These are phyloP conservation scores for Branchipolynoe longqiensis DNA, from an alignment of 2,888 invertebrate species.

Conservation along the genomic window DNA sequence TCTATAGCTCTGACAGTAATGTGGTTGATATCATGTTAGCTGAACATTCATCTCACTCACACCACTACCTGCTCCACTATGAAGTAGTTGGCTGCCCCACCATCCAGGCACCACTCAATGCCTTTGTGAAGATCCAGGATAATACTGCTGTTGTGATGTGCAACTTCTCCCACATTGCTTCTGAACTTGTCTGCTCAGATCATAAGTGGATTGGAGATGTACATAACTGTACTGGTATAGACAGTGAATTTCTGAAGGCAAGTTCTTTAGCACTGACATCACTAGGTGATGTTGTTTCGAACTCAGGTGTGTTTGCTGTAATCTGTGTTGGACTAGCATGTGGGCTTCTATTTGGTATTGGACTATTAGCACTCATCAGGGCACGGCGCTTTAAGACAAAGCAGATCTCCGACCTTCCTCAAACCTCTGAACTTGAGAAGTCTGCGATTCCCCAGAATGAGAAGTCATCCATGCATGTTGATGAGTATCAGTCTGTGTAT, in stretches of 20 bases:
- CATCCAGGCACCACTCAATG: constrained; percentile 4
- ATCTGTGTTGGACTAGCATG: constrained; percentile 65
- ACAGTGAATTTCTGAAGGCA: neutral
- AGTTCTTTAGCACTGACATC: neutral
- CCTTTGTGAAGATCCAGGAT: neutral
- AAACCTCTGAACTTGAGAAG: neutral
- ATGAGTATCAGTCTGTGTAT: neutral
- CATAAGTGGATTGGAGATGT: constrained; percentile 44
- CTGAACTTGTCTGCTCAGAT: constrained; percentile 17
- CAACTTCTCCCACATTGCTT: constrained; percentile 1
- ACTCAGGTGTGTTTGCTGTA: constrained; percentile 64
- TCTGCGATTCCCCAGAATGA: neutral
- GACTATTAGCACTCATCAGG: constrained; percentile 61
- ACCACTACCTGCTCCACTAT: constrained; percentile 29
- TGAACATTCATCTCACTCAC: neutral
- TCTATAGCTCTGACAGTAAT: constrained; percentile 19
- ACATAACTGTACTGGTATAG: constrained; percentile 15
- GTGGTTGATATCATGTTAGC: constrained; percentile 26
- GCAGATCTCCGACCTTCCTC: no score
- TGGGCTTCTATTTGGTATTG: constrained; percentile 65
- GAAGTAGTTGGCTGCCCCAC: constrained; percentile 53
- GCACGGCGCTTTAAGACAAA: no score
- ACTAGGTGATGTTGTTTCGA: neutral
- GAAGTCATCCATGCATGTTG: no score
- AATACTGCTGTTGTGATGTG: constrained; percentile 34